Conservation (phyloP, 2,797 vertebrate species). For the Scomberomorus guttatus region DNA sequence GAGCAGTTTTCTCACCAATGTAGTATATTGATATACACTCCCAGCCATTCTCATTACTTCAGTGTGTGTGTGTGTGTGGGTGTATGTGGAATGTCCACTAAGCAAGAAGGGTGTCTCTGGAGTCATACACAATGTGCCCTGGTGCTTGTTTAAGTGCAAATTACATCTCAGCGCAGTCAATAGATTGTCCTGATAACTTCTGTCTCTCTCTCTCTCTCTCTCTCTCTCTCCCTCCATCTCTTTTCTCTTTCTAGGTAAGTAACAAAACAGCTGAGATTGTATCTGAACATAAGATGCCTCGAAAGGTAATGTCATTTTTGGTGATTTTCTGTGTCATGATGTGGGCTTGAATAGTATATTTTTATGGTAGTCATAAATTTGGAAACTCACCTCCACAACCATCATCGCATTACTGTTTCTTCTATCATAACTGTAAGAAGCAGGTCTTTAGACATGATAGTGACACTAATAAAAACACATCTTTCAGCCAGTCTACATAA, state of each 20-base stretch:
- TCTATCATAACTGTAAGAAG: background rate
- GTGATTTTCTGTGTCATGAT: constrained; percentile 2
- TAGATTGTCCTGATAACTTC: constrained; percentile 69
- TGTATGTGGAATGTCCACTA: constrained; percentile 17
- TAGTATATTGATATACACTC: constrained; percentile 65
- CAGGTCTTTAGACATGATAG: background rate
- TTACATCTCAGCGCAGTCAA: constrained; percentile 61
- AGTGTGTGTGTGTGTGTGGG: constrained; percentile 26
- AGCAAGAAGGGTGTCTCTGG: constrained; percentile 20
- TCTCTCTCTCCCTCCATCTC: constrained; percentile 9
- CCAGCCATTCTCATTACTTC: constrained; percentile 39
- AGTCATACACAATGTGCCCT: constrained; percentile 40
- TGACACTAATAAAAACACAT: constrained; percentile 18
- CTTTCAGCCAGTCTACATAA: constrained; percentile 36
- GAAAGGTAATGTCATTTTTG: constrained; percentile 65
- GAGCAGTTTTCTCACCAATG: constrained; percentile 64
- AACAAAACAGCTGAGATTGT: constrained; percentile 58
- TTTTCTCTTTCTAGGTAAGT: constrained; percentile 80
- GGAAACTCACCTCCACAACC: background rate
- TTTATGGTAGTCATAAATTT: background rate
- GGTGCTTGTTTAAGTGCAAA: constrained; percentile 63
- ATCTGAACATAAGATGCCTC: constrained; percentile 51
- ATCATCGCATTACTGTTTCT: background rate
- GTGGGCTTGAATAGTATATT: background rate
- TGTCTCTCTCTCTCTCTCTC: constrained; percentile 21